Evolutionary conservation across 2,113 vertebrate genomes (phyloP), one percentile per base, ranked within the genome.

Genomic region (Amia ocellicauda): DNA sequence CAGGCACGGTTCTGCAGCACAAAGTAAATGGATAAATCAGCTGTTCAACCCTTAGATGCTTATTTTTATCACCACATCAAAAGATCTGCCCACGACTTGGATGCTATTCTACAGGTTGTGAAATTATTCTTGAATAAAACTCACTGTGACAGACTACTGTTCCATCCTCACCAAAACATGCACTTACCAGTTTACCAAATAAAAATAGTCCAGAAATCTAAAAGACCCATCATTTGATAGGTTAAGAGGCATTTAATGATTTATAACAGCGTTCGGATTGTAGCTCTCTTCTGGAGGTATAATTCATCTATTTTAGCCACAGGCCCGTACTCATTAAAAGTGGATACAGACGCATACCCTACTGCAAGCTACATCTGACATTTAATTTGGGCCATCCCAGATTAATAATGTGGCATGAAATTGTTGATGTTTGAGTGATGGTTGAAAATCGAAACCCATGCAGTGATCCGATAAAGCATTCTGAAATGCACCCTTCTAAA

Each of bases 351-450:
- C 41, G 19, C 22, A 27, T 41, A 36, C n/a, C 63, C 56, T 57
- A 52, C 58, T 53, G 67, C 36, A 42, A 66, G 56, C 58, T 43
- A 50, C 45, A 64, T 51, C 41, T 69, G 66, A 74, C 74, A 69
- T 74, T 71, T 71, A 69, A 69, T 77, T 72, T 71, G 57, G 58
- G 62, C 66, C 27, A 27, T 26, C 23, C 49, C 22, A 45, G 56
- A 60, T 68, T 60, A 66, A 66, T 62, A 69, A 63, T 42, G 61
- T 53, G 19, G 60, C 45, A 58, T 68, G 65, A 63, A 69, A 61
- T 50, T 57, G 51, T 54, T 53, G 59, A 76, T 66, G 70, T 63
- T 67, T 66, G 64, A 65, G 58, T 49, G 70, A 70, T 70, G 62
- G 62, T 51, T 49, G 23, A 31, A 54, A 66, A 62, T 70, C n/a